These are phyloP conservation scores for Indri indri DNA, from an alignment of 2,113 vertebrate species.

Conservation along the genomic window DNA sequence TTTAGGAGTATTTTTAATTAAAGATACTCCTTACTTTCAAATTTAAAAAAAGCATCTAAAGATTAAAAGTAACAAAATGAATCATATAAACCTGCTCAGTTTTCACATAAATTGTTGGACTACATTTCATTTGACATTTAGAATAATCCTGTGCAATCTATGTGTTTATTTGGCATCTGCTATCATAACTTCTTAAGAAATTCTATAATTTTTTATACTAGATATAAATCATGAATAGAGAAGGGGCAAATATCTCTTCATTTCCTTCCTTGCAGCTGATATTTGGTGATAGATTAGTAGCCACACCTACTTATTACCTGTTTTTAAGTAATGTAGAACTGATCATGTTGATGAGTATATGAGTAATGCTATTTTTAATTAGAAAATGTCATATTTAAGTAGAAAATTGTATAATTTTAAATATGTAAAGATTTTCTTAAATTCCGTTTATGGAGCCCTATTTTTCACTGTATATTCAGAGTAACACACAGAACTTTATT, in stretches of 20 bases:
- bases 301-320: not conserved
- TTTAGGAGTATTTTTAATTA: conserved; percentile 1
- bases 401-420: not conserved
- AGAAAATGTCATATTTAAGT: not conserved
- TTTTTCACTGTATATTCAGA: not conserved
- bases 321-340: not conserved
- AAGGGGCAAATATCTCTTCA: not conserved
- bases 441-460: not conserved
- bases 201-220: not conserved
- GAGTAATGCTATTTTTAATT: conserved; percentile 28
- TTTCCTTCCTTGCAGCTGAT: not conserved
- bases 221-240: not conserved
- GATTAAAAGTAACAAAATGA: not conserved
- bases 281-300: not conserved
- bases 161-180: not conserved
- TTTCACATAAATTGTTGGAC: not conserved
- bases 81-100: not conserved
- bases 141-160: not conserved
- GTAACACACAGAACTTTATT: not conserved
- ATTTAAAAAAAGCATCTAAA: not conserved
- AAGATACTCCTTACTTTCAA: not conserved
- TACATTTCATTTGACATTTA: not conserved
- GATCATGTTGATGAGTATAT: not conserved
- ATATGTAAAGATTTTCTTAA: not conserved
- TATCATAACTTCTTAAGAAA: not conserved